Base-by-base conservation (phyloP, 2,888 invertebrate genomes). In the Zootermopsis nevadensis region DNA sequence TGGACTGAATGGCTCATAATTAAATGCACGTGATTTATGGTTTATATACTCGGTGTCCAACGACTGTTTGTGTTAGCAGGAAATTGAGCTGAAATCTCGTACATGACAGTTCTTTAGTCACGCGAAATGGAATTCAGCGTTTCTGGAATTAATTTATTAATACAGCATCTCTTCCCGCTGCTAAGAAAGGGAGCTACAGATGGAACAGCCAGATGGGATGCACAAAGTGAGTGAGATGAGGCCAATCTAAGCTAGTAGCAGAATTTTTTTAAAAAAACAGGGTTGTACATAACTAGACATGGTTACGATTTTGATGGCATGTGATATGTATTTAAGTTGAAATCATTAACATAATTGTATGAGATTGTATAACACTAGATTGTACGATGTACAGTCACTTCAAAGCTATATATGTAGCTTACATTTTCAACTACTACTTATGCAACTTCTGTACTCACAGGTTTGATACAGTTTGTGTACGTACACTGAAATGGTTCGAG, bases 81-180 rank as follows among this genome's bases (percentile, higher is more conserved):
- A 27, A 27, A 60, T 60, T 60, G 27, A 60, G 60, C n/a, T 60
- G 60, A 60, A 60, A 60, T 15, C 60, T n/a, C n/a, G n/a, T 27
- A 27, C 27, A 27, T 8, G n/a, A 4, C n/a, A 27, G 27, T 60
- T 60, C 60, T 60, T 60, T 60, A 60, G 27, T n/a, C 0, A 4
- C 4, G 10, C 27, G 60, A 60, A 60, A 60, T 60, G 27, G 27
- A 60, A 60, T 60, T 60, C 60, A 60, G 6, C 27, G 27, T 60
- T 27, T 60, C 60, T 60, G 60, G 60, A 60, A 60, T 60, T 60
- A 60, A 60, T 60, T 27, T 60, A 60, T 60, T 60, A 60, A 60
- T 60, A 60, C n/a, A 27, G n/a, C 60, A n/a, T 27, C 60, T 60
- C 60, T 60, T 27, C n/a, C 27, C n/a, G 8, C n/a, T 2, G n/a